Evolutionary conservation across 2,797 vertebrate genomes (phyloP).

Genomic region (Lacerta bilineata): DNA sequence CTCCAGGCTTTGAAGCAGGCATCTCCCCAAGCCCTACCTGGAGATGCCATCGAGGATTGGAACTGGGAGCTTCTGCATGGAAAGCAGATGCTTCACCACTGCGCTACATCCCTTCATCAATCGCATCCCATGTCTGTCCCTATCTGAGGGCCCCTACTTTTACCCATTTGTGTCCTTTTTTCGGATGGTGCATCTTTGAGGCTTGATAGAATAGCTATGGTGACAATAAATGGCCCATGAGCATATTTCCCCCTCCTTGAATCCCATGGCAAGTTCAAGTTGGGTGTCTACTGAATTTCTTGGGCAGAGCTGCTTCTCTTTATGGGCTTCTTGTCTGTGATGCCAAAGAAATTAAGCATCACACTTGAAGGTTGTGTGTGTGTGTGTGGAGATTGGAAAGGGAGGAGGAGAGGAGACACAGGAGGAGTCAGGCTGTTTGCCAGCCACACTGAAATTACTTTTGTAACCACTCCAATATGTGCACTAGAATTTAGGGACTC

Average conservation of each 20-base stretch:
- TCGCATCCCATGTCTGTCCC: neutral
- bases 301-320: slow-evolving; percentile 2
- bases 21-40: too few species aligned
- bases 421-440: slow-evolving; percentile 67
- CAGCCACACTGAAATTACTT: slow-evolving; percentile 72
- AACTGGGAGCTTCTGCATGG: too few species aligned
- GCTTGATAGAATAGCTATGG: slow-evolving; percentile 37
- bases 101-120: too few species aligned
- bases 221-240: slow-evolving; percentile 19
- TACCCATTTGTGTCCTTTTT: too few species aligned
- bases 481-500: slow-evolving; percentile 75
- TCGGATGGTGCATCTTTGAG: neutral
- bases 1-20: too few species aligned
- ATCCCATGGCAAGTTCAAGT: slow-evolving; percentile 25
- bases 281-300: neutral
- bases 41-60: too few species aligned
- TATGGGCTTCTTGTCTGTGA: slow-evolving; percentile 50
- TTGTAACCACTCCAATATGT: slow-evolving; percentile 76
- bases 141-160: neutral
- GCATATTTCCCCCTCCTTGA: neutral
- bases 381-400: neutral
- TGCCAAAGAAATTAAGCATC: slow-evolving; percentile 50
- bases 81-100: too few species aligned
- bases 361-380: neutral
- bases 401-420: slow-evolving; percentile 9